A percentile compares a stretch with the other conserved stretches of the same genome.
These are phyloP conservation scores for Aegithalos caudatus DNA, from an alignment of 2,113 vertebrate species.

Conservation along the genomic window DNA sequence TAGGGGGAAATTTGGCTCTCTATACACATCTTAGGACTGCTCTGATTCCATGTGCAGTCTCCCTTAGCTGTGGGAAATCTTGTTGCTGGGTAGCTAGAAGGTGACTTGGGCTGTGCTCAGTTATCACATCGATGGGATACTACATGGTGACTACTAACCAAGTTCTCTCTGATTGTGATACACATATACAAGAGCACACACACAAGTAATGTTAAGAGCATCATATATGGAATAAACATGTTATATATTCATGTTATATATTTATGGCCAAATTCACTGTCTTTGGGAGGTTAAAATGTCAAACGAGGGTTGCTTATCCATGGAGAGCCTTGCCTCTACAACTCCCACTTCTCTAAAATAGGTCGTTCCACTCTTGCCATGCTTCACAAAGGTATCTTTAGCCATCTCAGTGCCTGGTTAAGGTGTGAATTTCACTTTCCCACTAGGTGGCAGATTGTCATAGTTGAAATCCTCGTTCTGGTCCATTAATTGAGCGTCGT, in stretches of 20 bases:
- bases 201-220: background rate
- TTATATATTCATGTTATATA: background rate
- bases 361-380: background rate
- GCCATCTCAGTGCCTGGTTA: background rate
- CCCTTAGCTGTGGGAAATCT: background rate
- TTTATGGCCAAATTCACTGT: background rate
- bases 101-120: background rate
- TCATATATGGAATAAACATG: background rate
- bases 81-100: background rate
- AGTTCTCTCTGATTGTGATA: background rate
- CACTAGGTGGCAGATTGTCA: constrained; percentile 50
- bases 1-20: background rate
- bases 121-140: background rate
- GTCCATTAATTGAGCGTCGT: background rate
- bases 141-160: background rate
- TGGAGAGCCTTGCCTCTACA: background rate
- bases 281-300: background rate
- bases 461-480: background rate
- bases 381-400: background rate
- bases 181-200: background rate
- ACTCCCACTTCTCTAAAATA: background rate
- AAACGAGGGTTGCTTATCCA: background rate
- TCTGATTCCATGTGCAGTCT: background rate
- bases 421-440: background rate
- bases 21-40: background rate